phyloP scores from a whole-genome alignment of 2,888 invertebrate genomes.

The Megaustenia siamemsis region DNA sequence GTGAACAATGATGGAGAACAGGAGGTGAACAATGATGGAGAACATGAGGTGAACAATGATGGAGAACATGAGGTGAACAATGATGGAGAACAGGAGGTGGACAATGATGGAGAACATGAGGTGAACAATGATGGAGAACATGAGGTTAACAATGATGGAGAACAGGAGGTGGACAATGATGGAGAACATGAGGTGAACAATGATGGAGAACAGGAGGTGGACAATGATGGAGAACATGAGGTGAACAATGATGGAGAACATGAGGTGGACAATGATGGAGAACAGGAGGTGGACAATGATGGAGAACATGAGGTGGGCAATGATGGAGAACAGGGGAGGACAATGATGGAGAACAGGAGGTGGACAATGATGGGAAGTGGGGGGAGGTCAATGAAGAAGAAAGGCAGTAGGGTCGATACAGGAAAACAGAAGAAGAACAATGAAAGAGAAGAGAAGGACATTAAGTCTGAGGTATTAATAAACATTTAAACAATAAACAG shows the following conservation, averaged over 20 bases:
- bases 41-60: neutral
- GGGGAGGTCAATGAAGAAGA: neutral
- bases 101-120: neutral
- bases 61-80: neutral
- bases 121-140: neutral
- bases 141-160: neutral
- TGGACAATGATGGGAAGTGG: too few relatives aligned
- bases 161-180: too few relatives aligned
- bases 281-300: too few relatives aligned
- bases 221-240: neutral
- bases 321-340: too few relatives aligned
- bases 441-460: neutral
- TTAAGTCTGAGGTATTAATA: too few relatives aligned
- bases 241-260: neutral
- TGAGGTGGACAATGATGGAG: too few relatives aligned
- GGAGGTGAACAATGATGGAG: neutral
- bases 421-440: slow-evolving; percentile 3
- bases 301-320: too few relatives aligned
- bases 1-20: neutral
- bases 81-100: neutral
- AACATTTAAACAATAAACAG: too few relatives aligned
- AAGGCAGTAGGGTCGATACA: neutral
- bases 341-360: too few relatives aligned
- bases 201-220: neutral
- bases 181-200: neutral